Conservation (phyloP, 2,113 vertebrate genomes). For the Proteles cristata region DNA sequence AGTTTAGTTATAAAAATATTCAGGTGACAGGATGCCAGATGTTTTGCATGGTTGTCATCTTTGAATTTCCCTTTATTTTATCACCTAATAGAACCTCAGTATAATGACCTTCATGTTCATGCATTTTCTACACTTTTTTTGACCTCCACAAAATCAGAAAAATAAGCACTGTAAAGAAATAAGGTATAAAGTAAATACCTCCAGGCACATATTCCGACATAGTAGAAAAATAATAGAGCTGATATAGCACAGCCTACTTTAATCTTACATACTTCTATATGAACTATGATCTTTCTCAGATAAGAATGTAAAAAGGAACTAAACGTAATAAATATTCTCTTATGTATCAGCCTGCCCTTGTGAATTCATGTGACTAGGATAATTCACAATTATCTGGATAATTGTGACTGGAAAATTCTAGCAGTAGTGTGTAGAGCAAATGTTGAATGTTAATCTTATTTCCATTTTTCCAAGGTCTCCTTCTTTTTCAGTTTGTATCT, state of each 20-base stretch:
- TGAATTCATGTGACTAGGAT: background rate
- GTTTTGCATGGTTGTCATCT: slow-evolving; percentile 60
- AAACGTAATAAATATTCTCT: background rate
- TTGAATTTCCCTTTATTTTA: slow-evolving; percentile 64
- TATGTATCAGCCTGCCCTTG: background rate
- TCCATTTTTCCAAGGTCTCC: background rate
- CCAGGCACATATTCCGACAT: background rate
- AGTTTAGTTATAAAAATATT: slow-evolving; percentile 47
- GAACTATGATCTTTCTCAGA: background rate
- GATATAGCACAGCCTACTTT: background rate
- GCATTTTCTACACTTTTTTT: slow-evolving; percentile 30
- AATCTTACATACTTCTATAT: background rate
- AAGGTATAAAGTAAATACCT: background rate
- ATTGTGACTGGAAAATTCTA: background rate
- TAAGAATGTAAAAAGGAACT: background rate
- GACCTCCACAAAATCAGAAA: background rate
- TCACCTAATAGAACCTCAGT: background rate
- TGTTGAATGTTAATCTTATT: background rate
- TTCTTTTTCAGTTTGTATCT: background rate
- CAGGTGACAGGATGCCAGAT: slow-evolving; percentile 56
- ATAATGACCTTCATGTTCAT: slow-evolving; percentile 26
- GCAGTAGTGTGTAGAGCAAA: background rate
- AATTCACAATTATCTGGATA: too few species aligned
- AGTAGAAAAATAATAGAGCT: background rate
- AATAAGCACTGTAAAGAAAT: background rate